These are phyloP conservation scores for Axinella damicornis DNA, from an alignment of 37 sponge, comb jelly and placozoan genomes.

Conservation along the genomic window DNA sequence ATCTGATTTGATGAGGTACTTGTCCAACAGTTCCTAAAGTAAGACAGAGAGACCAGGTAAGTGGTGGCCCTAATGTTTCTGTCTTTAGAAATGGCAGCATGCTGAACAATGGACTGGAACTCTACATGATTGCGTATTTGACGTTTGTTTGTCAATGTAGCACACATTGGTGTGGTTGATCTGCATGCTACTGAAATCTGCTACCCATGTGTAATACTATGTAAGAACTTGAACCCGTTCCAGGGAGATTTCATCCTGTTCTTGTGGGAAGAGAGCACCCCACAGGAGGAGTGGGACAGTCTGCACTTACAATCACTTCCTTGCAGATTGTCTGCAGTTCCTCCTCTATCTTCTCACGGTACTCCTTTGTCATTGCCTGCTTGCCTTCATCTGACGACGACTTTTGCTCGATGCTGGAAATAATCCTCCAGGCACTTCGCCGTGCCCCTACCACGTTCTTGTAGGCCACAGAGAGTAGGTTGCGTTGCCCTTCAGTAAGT, in stretches of 20 bases:
- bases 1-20: constrained; percentile 28
- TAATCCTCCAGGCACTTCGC: constrained; percentile 68
- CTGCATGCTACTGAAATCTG: too few relatives aligned
- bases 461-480: constrained; percentile 86
- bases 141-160: too few relatives aligned
- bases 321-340: constrained; percentile 72
- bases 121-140: too few relatives aligned
- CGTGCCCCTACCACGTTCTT: constrained; percentile 85
- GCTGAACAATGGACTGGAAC: too few relatives aligned
- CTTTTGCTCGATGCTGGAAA: constrained; percentile 61
- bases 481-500: constrained; percentile 61
- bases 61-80: too few relatives aligned
- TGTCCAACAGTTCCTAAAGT: constrained; percentile 22
- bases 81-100: too few relatives aligned
- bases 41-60: neutral
- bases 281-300: too few relatives aligned
- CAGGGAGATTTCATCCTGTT: too few relatives aligned
- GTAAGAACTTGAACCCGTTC: too few relatives aligned
- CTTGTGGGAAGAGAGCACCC: too few relatives aligned
- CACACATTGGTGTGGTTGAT: too few relatives aligned
- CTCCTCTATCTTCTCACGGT: constrained; percentile 65
- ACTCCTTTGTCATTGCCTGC: constrained; percentile 34
- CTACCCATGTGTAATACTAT: too few relatives aligned
- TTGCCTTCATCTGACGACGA: constrained; percentile 22
- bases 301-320: constrained; percentile 67